phyloP scores from a whole-genome alignment of 1,140 invertebrate species.

The Samia ricini region DNA sequence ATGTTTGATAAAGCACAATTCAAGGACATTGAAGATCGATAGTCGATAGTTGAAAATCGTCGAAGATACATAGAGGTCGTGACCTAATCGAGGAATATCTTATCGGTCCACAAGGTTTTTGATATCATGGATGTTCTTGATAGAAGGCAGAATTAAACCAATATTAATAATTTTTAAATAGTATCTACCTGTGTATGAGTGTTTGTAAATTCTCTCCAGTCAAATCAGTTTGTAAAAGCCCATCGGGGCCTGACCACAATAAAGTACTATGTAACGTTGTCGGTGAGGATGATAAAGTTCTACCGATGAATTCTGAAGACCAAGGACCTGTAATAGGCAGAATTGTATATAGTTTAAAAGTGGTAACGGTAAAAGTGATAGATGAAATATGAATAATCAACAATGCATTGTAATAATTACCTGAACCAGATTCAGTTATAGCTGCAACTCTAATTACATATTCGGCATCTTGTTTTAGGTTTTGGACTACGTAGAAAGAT shows the following conservation, averaged over 20 bases:
- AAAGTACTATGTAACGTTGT: slow-evolving; percentile 78
- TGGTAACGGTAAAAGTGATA: not conserved
- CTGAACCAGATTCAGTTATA: slow-evolving; percentile 84
- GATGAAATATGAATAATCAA: not conserved
- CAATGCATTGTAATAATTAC: slow-evolving; percentile 40
- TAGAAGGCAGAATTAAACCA: not conserved
- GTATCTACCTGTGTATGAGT: slow-evolving; percentile 79
- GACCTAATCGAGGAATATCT: too few species aligned
- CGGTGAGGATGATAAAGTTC: slow-evolving; percentile 78
- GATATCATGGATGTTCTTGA: too few species aligned
- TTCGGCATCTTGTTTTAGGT: slow-evolving; percentile 84
- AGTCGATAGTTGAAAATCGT: too few species aligned
- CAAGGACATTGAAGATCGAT: too few species aligned
- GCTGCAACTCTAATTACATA: slow-evolving; percentile 89
- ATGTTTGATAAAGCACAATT: too few species aligned
- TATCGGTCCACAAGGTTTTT: too few species aligned
- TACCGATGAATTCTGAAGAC: slow-evolving; percentile 85
- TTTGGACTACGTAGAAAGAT: slow-evolving; percentile 81
- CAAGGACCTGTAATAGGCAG: slow-evolving; percentile 80
- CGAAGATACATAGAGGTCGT: too few species aligned
- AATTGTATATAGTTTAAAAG: not conserved
- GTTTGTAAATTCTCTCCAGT: slow-evolving; percentile 84
- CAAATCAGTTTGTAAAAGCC: slow-evolving; percentile 85
- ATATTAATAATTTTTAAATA: slow-evolving; percentile 1
- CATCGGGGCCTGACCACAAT: slow-evolving; percentile 85